Evolutionary conservation across 2,113 vertebrate genomes (phyloP), one percentile per base, ranked within the genome.

Genomic region (Trogon melanurus): DNA sequence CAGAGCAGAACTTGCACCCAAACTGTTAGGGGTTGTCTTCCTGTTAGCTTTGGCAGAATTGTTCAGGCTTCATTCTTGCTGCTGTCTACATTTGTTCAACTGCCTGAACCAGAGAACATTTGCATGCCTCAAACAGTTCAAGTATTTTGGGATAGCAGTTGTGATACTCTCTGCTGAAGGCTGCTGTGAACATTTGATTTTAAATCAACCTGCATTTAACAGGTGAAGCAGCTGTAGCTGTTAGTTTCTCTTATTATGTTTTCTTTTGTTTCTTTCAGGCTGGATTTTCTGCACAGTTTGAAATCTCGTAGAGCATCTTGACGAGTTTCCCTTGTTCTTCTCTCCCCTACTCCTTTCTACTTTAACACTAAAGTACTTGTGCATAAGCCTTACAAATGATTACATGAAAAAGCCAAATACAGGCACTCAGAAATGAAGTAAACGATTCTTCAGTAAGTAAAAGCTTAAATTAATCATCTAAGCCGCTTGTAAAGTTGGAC

Each of bases 391-490:
- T 29, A 20, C 15, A 17, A 8, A 2, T 45, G 45, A 47, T 45
- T 14, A 58, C 19, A 16, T 48, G 62, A 62, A 85, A 72, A 85
- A 26, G 27, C 26, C 47, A 54, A 4, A 67, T 90, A 25, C 5
- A 64, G 36, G 32, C 16, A 34, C 67, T 62, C 67, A 22, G 73
- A 76, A 62, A 48, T 61, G 16, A 79, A 85, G 30, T 61, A 22
- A 56, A 9, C 69, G 62, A 61, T 57, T 90, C 61, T 75, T 82
- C 26, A 45, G 13, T 61, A 69, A 69, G 23, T 85, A 79, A 89
- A 97, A 92, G 56, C 53, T 95, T 72, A 96, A 95, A 75, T 85
- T 38, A 90, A 9, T 95, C 13, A 53, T 79, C 71, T 75, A 93
- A 91, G 70, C 60, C 83, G 54, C 50, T 76, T 95, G 17, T 95